A percentile compares a stretch with the other conserved stretches of the same genome.
Evolutionary conservation across 35 echinoderm and acorn worm species (phyloP).

Genomic region (Chiridota heheva): DNA sequence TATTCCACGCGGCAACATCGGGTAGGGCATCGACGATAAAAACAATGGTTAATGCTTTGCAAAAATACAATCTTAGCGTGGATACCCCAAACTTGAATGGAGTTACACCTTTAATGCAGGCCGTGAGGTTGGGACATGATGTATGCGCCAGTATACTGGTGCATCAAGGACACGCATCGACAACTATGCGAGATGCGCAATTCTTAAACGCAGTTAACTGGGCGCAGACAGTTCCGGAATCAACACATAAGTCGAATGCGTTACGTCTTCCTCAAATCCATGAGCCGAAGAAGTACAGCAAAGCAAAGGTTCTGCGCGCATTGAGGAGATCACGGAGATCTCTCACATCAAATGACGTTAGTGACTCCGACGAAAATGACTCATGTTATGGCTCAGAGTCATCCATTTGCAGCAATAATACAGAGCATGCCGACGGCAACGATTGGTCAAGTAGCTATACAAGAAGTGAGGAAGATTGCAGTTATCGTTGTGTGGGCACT

Average conservation of each 20-base stretch:
- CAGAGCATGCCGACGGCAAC: neutral
- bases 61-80: conserved; percentile 58
- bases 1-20: conserved; percentile 78
- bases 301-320: neutral
- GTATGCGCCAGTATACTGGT: conserved; percentile 77
- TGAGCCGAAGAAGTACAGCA: neutral
- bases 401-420: neutral
- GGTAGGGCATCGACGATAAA: conserved; percentile 73
- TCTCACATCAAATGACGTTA: neutral
- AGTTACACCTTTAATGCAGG: conserved; percentile 85
- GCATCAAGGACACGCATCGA: conserved; percentile 75
- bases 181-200: conserved; percentile 47
- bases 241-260: neutral
- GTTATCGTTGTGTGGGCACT: neutral
- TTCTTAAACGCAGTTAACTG: conserved; percentile 65
- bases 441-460: neutral
- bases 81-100: conserved; percentile 71
- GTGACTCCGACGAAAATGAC: too few species aligned
- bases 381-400: neutral
- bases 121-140: conserved; percentile 60
- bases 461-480: neutral
- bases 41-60: conserved; percentile 49
- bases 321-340: neutral
- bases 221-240: conserved; percentile 31
- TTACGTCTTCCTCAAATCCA: neutral